phyloP scores from a whole-genome alignment of 1,140 invertebrate genomes.

The Lutraria rhynchaena region DNA sequence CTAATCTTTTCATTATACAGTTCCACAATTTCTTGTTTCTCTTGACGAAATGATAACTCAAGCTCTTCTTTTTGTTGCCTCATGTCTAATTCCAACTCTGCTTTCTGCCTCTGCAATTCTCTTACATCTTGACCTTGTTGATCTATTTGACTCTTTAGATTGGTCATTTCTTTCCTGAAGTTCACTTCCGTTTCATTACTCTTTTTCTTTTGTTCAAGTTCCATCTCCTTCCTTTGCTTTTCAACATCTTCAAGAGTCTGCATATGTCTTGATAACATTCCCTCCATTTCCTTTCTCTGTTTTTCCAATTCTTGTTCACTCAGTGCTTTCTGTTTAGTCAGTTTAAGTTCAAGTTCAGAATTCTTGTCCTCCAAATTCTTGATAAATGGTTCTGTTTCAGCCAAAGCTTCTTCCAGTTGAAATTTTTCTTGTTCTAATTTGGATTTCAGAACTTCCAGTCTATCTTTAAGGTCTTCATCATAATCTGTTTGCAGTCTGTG shows the following conservation, averaged over 20 bases:
- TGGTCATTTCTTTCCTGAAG: slow-evolving; percentile 33
- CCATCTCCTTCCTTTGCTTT: slow-evolving; percentile 36
- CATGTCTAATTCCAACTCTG: slow-evolving; percentile 55
- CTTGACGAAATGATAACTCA: slow-evolving; percentile 54
- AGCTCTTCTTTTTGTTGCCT: slow-evolving; percentile 61
- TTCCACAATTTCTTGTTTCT: slow-evolving; percentile 54
- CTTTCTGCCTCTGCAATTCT: slow-evolving; percentile 24
- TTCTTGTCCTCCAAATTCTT: slow-evolving; percentile 33
- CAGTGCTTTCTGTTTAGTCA: neutral
- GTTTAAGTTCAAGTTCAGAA: slow-evolving; percentile 17
- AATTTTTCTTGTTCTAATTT: slow-evolving; percentile 40
- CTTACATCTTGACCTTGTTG: slow-evolving; percentile 30
- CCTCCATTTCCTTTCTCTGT: slow-evolving; percentile 51
- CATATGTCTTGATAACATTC: slow-evolving; percentile 44
- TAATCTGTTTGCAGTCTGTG: slow-evolving; percentile 35
- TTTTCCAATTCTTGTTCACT: slow-evolving; percentile 32
- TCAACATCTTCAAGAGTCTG: slow-evolving; percentile 43
- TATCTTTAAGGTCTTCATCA: slow-evolving; percentile 44
- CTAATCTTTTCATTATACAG: slow-evolving; percentile 44
- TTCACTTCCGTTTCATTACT: slow-evolving; percentile 16
- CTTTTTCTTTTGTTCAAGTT: slow-evolving; percentile 37
- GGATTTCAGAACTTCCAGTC: slow-evolving; percentile 9
- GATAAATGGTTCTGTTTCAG: slow-evolving; percentile 44
- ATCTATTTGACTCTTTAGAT: slow-evolving; percentile 20
- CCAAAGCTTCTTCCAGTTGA: slow-evolving; percentile 44